Percentiles rank a stretch among this genome's conserved stretches.
phyloP scores from a whole-genome alignment of 2,888 invertebrate genomes.

The Hipparchia sbordonii region DNA sequence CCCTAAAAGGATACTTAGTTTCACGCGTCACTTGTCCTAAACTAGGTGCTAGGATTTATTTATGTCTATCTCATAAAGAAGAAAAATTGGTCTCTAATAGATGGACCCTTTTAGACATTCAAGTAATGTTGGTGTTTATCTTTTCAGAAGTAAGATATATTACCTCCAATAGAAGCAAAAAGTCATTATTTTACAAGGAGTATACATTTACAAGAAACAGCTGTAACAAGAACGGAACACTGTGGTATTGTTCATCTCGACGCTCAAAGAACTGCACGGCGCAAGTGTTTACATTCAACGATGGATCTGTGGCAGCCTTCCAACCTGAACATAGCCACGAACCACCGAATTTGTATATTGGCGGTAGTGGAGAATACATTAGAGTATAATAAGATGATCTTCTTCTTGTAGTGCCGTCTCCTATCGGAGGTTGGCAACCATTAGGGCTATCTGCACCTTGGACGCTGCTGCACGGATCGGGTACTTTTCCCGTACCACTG shows the following conservation, averaged over 20 bases:
- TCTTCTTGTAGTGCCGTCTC: too few relatives aligned
- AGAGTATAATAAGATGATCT: not conserved
- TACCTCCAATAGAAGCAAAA: conserved; percentile 59
- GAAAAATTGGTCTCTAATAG: too few relatives aligned
- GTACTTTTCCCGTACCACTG: too few relatives aligned
- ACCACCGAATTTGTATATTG: conserved; percentile 63
- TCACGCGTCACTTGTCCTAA: too few relatives aligned
- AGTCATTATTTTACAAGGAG: conserved; percentile 60
- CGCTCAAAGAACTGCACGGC: conserved; percentile 63
- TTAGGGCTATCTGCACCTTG: too few relatives aligned
- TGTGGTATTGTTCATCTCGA: conserved; percentile 66
- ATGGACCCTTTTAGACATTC: too few relatives aligned
- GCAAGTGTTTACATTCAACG: conserved; percentile 52
- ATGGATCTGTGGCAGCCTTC: conserved; percentile 51
- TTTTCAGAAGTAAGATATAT: conserved; percentile 62
- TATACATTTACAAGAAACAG: conserved; percentile 62
- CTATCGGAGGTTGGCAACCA: too few relatives aligned
- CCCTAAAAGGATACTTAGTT: too few relatives aligned
- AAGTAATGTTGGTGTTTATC: conserved; percentile 36
- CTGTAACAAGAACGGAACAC: conserved; percentile 51
- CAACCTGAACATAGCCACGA: conserved; percentile 57
- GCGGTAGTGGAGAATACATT: conserved; percentile 41
- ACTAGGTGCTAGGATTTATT: too few relatives aligned
- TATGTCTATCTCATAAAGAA: too few relatives aligned
- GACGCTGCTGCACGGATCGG: too few relatives aligned